Conservation (phyloP, 30 jellyfish, hydroid and myxozoan species). For the Chironex yamaguchii region DNA sequence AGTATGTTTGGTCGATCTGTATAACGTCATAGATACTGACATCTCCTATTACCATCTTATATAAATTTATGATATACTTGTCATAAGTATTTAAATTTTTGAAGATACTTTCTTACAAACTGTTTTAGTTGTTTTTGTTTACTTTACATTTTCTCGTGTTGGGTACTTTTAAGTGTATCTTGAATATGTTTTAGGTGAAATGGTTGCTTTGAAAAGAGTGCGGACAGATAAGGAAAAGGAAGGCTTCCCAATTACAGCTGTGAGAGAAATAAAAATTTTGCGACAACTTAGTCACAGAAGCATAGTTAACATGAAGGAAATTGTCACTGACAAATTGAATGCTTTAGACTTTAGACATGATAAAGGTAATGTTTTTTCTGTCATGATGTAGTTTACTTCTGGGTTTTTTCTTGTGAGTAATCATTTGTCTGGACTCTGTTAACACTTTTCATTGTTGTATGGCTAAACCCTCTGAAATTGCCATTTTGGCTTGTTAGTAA, state of each 20-base stretch:
- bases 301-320: slow-evolving; percentile 91
- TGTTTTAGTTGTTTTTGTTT: no score
- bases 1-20: no score
- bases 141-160: no score
- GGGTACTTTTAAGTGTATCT: no score
- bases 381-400: neutral
- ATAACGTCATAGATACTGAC: no score
- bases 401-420: neutral
- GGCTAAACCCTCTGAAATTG: neutral
- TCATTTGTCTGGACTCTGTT: neutral
- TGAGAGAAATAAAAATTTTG: slow-evolving; percentile 90
- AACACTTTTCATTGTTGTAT: neutral
- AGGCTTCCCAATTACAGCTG: slow-evolving; percentile 99
- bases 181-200: no score
- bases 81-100: no score
- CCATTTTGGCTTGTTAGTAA: no score
- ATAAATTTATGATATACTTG: no score
- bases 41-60: no score
- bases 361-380: slow-evolving; percentile 64
- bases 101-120: no score
- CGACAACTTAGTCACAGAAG: slow-evolving; percentile 90
- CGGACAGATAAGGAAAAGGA: slow-evolving; percentile 94
- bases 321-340: slow-evolving; percentile 93
- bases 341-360: slow-evolving; percentile 88
- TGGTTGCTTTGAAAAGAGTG: slow-evolving; percentile 96